Base-by-base conservation (phyloP, 2,888 invertebrate species). In the Cataglyphis altisquamis region DNA sequence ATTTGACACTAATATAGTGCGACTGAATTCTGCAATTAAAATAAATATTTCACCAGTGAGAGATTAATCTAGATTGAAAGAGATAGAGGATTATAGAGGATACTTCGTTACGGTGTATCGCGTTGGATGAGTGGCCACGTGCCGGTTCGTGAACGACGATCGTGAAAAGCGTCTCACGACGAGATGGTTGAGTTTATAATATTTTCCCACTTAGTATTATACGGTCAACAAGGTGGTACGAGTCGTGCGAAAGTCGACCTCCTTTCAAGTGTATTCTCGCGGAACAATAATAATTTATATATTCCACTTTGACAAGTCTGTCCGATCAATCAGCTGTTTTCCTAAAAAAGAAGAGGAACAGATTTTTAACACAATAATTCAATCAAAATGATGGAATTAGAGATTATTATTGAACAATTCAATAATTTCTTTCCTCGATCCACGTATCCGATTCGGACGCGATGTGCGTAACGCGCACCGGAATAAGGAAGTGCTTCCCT, bases 141-240 rank as follows among this genome's bases (percentile, higher is more conserved):
- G 82, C 62, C 70, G 64, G 72, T 64, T 81, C 85, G 83, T 87
- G 84, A 89, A 87, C 82, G 83, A 75, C 32, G 73, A 73, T 86
- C 89, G 83, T 82, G 88, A 87, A 88, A 86, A 87, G 73, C 75
- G 78, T 87, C 78, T 87, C 78, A n/a, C 85, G 60, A 60, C 39
- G n/a, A 48, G 48, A 63, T 25, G 8, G 48, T 75, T 70, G 68
- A 39, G 55, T 62, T 68, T 52, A 55, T 36, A 36, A 36, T 36
- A 36, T 75, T 77, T n/a, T 73, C 55, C 36, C 52, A n/a, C 41
- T 25, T 45, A 36, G 45, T 25, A 36, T 36, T 36, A 36, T 36
- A 60, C 45, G 21, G 74, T 72, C 73, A 70, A 78, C 41, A 41
- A 70, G 78, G 72, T 70, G 77, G 55, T 57, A 39, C 62, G n/a